Conservation (phyloP, 2,113 vertebrate species). For the Turdus rufiventris region DNA sequence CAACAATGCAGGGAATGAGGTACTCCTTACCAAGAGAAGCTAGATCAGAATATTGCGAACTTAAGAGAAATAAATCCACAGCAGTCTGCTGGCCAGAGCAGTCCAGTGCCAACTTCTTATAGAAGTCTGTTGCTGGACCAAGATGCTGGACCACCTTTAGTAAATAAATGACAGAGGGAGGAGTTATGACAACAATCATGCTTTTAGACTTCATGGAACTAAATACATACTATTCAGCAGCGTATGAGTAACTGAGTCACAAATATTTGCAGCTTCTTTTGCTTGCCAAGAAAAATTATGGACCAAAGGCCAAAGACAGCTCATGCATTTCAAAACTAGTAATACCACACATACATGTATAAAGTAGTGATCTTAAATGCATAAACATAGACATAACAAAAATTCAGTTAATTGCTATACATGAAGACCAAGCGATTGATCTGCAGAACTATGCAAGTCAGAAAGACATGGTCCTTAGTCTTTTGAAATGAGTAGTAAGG, state of each 20-base stretch:
- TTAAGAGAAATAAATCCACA: slow-evolving; percentile 95
- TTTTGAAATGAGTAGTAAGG: background rate
- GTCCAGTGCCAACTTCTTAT: slow-evolving; percentile 96
- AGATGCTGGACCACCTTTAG: slow-evolving; percentile 91
- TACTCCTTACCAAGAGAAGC: slow-evolving; percentile 86
- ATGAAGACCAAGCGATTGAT: background rate
- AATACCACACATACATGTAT: background rate
- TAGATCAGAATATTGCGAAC: slow-evolving; percentile 93
- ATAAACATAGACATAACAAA: background rate
- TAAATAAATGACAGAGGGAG: slow-evolving; percentile 26
- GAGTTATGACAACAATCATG: background rate
- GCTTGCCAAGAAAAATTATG: background rate
- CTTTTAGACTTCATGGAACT: background rate
- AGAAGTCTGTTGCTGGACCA: slow-evolving; percentile 96
- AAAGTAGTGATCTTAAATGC: background rate
- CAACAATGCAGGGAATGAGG: background rate
- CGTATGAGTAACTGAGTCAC: background rate
- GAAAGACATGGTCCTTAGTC: background rate
- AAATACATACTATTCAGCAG: background rate
- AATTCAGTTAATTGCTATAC: background rate
- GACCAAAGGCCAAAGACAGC: background rate
- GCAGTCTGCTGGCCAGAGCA: slow-evolving; percentile 96
- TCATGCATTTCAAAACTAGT: background rate
- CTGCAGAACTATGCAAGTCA: background rate
- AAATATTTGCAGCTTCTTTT: background rate